Conservation (phyloP, 2,888 invertebrate genomes). For the Ectemnius continuus region DNA sequence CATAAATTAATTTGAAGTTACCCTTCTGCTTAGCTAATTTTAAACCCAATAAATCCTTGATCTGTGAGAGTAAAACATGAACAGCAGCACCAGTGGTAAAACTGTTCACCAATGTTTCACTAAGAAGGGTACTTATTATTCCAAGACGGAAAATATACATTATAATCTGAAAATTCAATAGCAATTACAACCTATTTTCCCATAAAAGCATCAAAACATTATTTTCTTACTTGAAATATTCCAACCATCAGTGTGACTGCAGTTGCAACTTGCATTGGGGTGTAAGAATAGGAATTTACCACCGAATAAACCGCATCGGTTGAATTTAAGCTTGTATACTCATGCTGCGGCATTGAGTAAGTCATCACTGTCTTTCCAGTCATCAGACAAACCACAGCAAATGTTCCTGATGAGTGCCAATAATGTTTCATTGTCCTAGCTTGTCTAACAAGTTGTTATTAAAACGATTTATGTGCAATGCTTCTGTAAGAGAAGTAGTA, state of each 20-base stretch:
- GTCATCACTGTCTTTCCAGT: conserved; percentile 88
- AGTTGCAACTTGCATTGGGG: conserved; percentile 85
- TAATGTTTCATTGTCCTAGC: conserved; percentile 52
- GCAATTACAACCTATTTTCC: background rate
- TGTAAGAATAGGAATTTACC: conserved; percentile 64
- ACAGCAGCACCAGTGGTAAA: conserved; percentile 94
- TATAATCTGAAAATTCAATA: conserved; percentile 80
- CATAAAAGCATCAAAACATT: too few species aligned
- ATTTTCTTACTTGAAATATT: conserved; percentile 83
- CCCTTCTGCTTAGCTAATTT: conserved; percentile 80
- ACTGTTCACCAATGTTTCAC: conserved; percentile 90
- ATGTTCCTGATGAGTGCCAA: conserved; percentile 81
- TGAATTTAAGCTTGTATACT: conserved; percentile 83
- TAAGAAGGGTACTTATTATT: conserved; percentile 86
- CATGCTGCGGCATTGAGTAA: conserved; percentile 67
- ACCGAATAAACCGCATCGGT: conserved; percentile 81
- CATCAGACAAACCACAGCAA: conserved; percentile 95
- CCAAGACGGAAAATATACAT: conserved; percentile 89
- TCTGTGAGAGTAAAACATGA: conserved; percentile 90
- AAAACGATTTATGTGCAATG: conserved; percentile 50
- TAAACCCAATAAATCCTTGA: conserved; percentile 82
- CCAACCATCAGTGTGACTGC: conserved; percentile 89
- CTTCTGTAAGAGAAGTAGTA: conserved; percentile 55
- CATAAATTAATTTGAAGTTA: conserved; percentile 81
- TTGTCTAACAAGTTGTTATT: conserved; percentile 47